A percentile compares a stretch with the other conserved stretches of the same genome.
Evolutionary conservation across 2,797 vertebrate species (phyloP).

Genomic region (Morelia viridis): DNA sequence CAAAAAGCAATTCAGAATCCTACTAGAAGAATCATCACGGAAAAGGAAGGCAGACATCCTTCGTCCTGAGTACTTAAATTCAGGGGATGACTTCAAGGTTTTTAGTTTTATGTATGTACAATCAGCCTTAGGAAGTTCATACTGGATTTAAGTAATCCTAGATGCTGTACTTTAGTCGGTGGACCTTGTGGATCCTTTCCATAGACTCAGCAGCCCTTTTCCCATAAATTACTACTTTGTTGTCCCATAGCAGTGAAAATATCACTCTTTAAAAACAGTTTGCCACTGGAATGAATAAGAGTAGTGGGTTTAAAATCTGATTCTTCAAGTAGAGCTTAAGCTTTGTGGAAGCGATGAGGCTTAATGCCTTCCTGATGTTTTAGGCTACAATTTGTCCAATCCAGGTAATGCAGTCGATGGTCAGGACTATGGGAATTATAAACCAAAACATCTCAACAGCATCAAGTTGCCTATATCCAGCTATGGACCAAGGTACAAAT

Average conservation of each 20-base stretch:
- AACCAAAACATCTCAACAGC: too few species aligned
- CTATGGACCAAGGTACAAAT: not conserved
- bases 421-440: too few species aligned
- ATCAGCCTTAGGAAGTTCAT: not conserved
- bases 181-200: not conserved
- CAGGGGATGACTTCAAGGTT: not conserved
- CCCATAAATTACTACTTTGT: not conserved
- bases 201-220: not conserved
- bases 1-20: not conserved
- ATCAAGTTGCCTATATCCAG: not conserved
- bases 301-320: not conserved
- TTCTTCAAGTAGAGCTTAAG: not conserved
- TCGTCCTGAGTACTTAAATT: not conserved
- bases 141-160: not conserved
- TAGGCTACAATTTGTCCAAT: too few species aligned
- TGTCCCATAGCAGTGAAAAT: not conserved
- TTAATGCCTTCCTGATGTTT: too few species aligned
- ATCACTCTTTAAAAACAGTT: not conserved
- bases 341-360: too few species aligned
- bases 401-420: too few species aligned
- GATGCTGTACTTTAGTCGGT: fast-evolving
- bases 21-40: not conserved
- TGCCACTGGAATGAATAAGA: not conserved
- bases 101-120: not conserved
- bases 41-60: not conserved